A percentile compares a stretch with the other conserved stretches of the same genome.
These are phyloP conservation scores for Centropus unirufus DNA, from an alignment of 2,113 vertebrate species.

Conservation along the genomic window DNA sequence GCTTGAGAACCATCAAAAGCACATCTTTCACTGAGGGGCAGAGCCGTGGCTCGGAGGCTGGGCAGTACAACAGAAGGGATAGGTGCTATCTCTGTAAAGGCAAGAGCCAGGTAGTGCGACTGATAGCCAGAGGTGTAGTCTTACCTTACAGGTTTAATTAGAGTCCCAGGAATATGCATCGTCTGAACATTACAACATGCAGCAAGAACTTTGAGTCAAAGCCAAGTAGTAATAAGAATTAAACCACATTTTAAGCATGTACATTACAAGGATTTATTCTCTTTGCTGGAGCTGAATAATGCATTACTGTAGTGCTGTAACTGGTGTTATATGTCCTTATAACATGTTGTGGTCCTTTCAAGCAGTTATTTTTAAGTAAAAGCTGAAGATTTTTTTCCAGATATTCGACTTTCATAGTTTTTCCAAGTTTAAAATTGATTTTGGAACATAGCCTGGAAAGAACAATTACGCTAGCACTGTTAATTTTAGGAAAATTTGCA, in stretches of 20 bases:
- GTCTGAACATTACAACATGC: neutral
- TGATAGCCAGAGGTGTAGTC: neutral
- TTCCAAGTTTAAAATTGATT: neutral
- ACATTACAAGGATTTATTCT: slow-evolving; percentile 50
- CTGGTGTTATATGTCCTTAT: slow-evolving; percentile 44
- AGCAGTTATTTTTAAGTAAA: neutral
- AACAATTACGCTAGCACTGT: neutral
- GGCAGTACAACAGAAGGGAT: neutral
- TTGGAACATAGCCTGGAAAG: neutral
- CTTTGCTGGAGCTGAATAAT: slow-evolving; percentile 36
- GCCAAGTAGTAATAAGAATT: slow-evolving; percentile 46
- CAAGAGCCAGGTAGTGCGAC: neutral
- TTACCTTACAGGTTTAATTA: neutral
- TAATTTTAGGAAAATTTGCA: slow-evolving; percentile 24
- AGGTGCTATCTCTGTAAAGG: neutral
- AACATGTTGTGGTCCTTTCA: slow-evolving; percentile 30
- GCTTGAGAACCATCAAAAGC: neutral
- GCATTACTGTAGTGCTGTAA: slow-evolving; percentile 18
- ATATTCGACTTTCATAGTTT: neutral
- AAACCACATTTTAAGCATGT: slow-evolving; percentile 24
- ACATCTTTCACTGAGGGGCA: rapidly evolving
- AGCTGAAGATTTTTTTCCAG: neutral
- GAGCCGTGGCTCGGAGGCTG: neutral
- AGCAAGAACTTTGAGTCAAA: neutral
- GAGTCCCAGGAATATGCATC: neutral